A percentile compares a stretch with the other conserved stretches of the same genome.
Conservation (phyloP, 2,113 vertebrate species). For the Bubo scandiacus region DNA sequence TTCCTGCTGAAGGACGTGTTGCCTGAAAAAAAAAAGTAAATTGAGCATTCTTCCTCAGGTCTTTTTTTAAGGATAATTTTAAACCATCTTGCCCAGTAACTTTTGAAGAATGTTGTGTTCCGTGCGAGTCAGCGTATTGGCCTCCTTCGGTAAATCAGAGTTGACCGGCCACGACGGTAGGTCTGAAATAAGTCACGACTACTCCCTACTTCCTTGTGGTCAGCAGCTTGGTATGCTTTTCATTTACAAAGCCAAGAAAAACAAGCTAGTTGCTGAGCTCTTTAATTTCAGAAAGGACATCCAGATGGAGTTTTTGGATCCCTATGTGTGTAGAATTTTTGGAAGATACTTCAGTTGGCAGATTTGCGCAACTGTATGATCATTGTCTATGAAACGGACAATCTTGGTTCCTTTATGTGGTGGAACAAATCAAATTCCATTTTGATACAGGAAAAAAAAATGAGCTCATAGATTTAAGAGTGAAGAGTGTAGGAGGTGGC, state of each 20-base stretch:
- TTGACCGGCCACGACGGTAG: rapidly evolving
- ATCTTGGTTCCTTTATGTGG: not conserved
- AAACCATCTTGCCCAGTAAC: not conserved
- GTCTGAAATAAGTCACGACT: not conserved
- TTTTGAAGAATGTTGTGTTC: rapidly evolving
- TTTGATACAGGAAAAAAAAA: not conserved
- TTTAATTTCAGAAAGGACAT: not conserved
- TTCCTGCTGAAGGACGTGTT: not conserved
- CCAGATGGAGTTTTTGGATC: not conserved
- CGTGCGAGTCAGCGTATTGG: rapidly evolving
- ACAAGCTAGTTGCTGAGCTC: not conserved
- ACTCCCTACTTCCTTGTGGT: not conserved
- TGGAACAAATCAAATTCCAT: not conserved
- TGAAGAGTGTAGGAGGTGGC: not conserved
- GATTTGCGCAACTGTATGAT: not conserved
- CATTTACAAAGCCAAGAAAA: not conserved
- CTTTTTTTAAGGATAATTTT: not conserved
- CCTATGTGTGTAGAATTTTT: not conserved
- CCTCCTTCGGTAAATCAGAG: not conserved
- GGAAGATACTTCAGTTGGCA: not conserved
- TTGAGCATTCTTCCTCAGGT: not conserved
- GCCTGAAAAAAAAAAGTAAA: not conserved
- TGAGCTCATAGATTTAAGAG: not conserved
- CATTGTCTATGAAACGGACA: not conserved
- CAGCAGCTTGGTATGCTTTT: not conserved